These are phyloP conservation scores for Myotis davidii DNA, from an alignment of 2,113 vertebrate species.

Conservation along the genomic window DNA sequence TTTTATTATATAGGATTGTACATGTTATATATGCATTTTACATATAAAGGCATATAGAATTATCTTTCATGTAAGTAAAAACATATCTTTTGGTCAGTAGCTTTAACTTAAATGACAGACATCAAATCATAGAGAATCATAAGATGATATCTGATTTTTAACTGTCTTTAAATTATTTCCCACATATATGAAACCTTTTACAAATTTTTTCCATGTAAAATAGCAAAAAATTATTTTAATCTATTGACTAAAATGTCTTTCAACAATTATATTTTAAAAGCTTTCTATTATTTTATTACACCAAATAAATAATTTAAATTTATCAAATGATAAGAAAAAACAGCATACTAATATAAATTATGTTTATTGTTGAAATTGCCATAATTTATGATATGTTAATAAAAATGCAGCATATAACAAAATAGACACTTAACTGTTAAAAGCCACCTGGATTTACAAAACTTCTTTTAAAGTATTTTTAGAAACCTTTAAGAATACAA, in stretches of 20 bases:
- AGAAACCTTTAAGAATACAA: conserved; percentile 44
- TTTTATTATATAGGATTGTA: too few relatives aligned
- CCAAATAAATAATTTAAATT: conserved; percentile 41
- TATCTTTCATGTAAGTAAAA: conserved; percentile 51
- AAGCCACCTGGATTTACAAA: conserved; percentile 65
- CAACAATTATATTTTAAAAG: background rate
- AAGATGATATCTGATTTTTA: background rate
- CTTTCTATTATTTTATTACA: background rate
- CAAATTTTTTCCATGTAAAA: background rate
- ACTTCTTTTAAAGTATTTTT: conserved; percentile 54
- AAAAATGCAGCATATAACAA: conserved; percentile 60
- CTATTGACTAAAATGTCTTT: background rate
- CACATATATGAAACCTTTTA: background rate
- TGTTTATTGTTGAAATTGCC: conserved; percentile 75
- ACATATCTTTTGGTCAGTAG: background rate
- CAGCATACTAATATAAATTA: conserved; percentile 34
- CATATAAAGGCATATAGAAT: background rate
- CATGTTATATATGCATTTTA: background rate
- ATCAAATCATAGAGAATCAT: background rate
- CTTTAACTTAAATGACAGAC: conserved; percentile 7
- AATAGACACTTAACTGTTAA: conserved; percentile 68
- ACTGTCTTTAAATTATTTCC: conserved; percentile 23
- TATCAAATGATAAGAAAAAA: conserved; percentile 46
- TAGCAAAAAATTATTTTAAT: conserved; percentile 40
- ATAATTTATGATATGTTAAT: conserved; percentile 56